Evolutionary conservation across 1,140 invertebrate species (phyloP).

Genomic region (Elymnias hypermnestra): DNA sequence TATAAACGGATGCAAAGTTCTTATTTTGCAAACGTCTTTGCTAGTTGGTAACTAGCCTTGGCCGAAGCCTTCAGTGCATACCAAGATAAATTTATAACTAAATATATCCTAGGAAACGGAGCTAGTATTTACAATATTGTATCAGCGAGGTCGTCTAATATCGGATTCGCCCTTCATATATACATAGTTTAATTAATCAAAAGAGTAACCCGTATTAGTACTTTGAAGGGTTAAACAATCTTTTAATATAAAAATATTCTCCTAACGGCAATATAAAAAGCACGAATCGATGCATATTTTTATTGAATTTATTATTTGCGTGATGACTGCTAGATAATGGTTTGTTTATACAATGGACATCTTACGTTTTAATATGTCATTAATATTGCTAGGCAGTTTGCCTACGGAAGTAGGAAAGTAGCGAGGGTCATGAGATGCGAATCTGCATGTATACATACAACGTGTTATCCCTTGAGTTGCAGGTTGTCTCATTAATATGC

Average conservation of each 20-base stretch:
- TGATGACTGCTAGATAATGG: constrained; percentile 20
- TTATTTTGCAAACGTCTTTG: no score
- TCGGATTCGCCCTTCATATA: no score
- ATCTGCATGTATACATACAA: constrained; percentile 8
- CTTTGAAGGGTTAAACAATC: no score
- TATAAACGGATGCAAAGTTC: no score
- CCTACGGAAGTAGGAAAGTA: constrained; percentile 27
- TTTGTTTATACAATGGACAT: constrained; percentile 4
- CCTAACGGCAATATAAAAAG: constrained; percentile 2
- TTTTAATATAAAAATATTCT: background rate
- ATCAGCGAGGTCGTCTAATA: no score
- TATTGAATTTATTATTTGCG: constrained; percentile 13
- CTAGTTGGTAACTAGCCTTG: no score
- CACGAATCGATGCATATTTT: constrained; percentile 8
- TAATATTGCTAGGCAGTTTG: constrained; percentile 16
- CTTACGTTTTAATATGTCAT: constrained; percentile 12
- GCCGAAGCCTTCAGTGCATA: no score
- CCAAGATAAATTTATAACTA: no score
- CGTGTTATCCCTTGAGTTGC: constrained; percentile 15
- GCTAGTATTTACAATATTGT: no score
- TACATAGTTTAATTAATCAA: no score
- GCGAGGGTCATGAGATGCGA: constrained; percentile 24
- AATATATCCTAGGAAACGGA: no score
- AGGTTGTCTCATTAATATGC: constrained; percentile 17
- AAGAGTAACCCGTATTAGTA: no score